Evolutionary conservation across 1,140 invertebrate species (phyloP), one percentile per base, ranked within the genome.

Genomic region (Drosophila rufa): DNA sequence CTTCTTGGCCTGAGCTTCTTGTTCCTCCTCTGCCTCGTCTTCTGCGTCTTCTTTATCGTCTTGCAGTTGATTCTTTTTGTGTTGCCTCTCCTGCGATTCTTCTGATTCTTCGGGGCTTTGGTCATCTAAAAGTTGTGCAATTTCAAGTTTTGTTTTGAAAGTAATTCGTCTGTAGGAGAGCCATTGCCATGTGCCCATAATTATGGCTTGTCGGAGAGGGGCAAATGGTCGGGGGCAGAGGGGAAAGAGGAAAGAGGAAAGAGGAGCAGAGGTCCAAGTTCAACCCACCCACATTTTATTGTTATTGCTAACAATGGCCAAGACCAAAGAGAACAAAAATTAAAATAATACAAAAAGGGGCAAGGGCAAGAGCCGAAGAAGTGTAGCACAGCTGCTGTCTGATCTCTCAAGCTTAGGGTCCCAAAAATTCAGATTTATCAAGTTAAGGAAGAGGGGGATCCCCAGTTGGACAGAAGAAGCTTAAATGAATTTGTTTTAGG

Each of bases 201-300:
- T 90, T 89, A 87, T 82, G 78, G 80, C 60, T 74, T 73, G 66
- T 36, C 9, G 53, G 27, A n/a, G 19, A 48, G 36, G 38, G 50
- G 69, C 47, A 71, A 82, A 76, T n/a, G 53, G 15, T 25, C 8
- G 19, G 25, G 14, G 40, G 56, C 17, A 1, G 15, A 14, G 19
- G 15, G 51, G 17, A 22, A 14, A 50, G 19, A 30, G 33, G 17
- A 22, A 14, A 50, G 19, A 30, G 33, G 17, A 22, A 14, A 50
- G 19, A 30, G 43, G 55, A 11, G 14, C 57, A 58, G 75, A 91
- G 85, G 85, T 89, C 86, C 85, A 89, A 89, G 85, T 89, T 89
- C 85, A 91, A 82, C 81, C 85, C 85, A 89, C 85, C 84, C 84
- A 89, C 81, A 90, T 85, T 89, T 90, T 82, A 90, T 89, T 89